phyloP scores from a whole-genome alignment of 2,888 invertebrate species.

The Pandemis heparana region DNA sequence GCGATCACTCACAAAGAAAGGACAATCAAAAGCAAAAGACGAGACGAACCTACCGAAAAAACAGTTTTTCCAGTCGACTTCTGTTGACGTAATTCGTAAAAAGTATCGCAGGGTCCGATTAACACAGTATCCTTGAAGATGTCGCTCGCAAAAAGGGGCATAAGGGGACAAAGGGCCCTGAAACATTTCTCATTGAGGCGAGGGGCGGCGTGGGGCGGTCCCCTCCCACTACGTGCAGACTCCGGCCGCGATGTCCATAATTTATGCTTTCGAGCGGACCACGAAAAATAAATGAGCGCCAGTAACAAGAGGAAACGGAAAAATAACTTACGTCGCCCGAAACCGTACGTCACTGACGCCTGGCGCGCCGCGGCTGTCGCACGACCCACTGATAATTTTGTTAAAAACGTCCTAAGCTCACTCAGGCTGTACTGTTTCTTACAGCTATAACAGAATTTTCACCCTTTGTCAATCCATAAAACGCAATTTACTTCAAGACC shows the following conservation, averaged over 20 bases:
- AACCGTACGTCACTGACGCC: constrained; percentile 26
- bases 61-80: constrained; percentile 64
- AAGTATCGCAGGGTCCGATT: constrained; percentile 77
- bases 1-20: constrained; percentile 47
- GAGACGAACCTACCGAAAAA: constrained; percentile 53
- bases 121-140: constrained; percentile 84
- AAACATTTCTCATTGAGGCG: constrained; percentile 81
- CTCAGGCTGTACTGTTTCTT: not conserved
- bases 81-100: constrained; percentile 66
- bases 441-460: not conserved
- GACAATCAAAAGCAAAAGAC: constrained; percentile 60
- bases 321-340: constrained; percentile 55
- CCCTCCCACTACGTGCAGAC: constrained; percentile 65
- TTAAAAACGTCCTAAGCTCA: not conserved
- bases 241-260: constrained; percentile 79
- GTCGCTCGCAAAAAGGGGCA: constrained; percentile 80
- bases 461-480: not conserved
- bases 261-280: constrained; percentile 80
- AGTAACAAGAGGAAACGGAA: constrained; percentile 70
- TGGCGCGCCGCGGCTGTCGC: not conserved
- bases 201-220: constrained; percentile 49
- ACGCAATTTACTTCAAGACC: not conserved
- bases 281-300: constrained; percentile 80
- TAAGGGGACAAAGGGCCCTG: constrained; percentile 78
- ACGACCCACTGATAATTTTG: not conserved